Base-by-base conservation (phyloP, 92 coral and sea anemone species). In the Parazoanthus atlanticus region DNA sequence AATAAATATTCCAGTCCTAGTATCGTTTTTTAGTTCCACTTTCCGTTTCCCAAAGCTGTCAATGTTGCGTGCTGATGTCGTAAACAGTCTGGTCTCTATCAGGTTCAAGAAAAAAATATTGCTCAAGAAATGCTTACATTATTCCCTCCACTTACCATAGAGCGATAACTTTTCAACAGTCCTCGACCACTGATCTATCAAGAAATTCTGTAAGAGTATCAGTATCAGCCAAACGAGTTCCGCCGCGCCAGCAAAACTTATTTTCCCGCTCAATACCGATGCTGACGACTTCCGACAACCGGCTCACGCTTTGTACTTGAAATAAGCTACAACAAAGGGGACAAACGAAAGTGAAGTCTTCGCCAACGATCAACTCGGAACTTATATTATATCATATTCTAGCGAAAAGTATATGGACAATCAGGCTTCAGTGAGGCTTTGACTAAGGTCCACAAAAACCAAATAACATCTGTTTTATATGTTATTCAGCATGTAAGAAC, bases 81-180 rank as follows among this genome's bases (percentile, higher is more conserved):
- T 28, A 29, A 34, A 9, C 31, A 70, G 1, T n/a, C 2, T 5
- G n/a, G 5, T 2, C 25, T 10, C 19, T 2, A 30, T 71, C 76
- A 23, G 76, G 34, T 28, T 71, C 33, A 31, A 71, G 6, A 34
- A 15, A 4, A 10, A 2, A 36, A 36, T 8, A 29, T 7, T 70
- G 25, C 29, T 23, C 29, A 26, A 67, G 12, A 26, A 28, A 28
- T 69, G 29, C 10, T 8, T 9, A 9, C 6, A 29, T 70, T 31
- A 33, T 71, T n/a, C 33, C 34, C 76, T 71, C 38, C 76, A 71
- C 76, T 71, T 71, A 71, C 76, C 76, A 71, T 30, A 28, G 5
- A 71, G 76, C 76, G 32, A 16, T 71, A 71, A 71, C 19, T 71
- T 71, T 71, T 28, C 38, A 15, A 71, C 34, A 28, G 34, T 30